Conservation (phyloP, 2,113 vertebrate species). For the Engraulis encrasicolus region DNA sequence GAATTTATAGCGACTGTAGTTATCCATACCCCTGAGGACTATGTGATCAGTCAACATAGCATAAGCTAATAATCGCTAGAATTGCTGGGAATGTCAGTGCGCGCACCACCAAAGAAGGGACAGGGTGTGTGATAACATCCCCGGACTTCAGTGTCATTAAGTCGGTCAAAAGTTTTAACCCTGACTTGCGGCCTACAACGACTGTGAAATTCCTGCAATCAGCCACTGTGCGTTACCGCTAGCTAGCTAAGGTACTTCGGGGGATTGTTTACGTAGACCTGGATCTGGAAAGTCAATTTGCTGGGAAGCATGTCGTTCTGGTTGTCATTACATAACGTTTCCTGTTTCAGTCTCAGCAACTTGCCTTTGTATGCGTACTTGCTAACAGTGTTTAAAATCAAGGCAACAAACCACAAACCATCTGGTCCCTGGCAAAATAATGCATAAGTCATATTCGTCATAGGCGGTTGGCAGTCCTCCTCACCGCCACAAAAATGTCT, state of each 20-base stretch:
- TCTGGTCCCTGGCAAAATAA: background rate
- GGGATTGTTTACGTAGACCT: constrained; percentile 14
- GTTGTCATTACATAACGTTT: constrained; percentile 23
- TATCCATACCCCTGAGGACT: background rate
- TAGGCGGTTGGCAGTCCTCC: background rate
- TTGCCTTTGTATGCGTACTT: background rate
- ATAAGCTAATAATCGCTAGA: background rate
- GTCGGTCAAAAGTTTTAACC: constrained; percentile 37
- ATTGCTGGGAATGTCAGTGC: background rate
- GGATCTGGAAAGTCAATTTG: constrained; percentile 20
- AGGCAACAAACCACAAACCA: constrained; percentile 6
- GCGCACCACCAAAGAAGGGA: background rate
- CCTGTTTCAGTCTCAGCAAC: background rate
- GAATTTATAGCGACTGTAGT: background rate
- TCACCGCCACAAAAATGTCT: background rate
- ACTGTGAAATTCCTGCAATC: constrained; percentile 54
- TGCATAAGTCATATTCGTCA: background rate
- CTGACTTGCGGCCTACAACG: constrained; percentile 27
- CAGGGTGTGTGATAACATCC: constrained; percentile 32
- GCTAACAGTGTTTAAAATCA: background rate
- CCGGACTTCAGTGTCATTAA: constrained; percentile 42
- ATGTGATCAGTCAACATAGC: background rate
- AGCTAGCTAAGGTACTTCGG: background rate
- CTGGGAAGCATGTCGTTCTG: constrained; percentile 11
- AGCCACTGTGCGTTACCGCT: background rate